These are phyloP conservation scores for Hydraecia micacea DNA, from an alignment of 2,888 invertebrate species.

Conservation along the genomic window DNA sequence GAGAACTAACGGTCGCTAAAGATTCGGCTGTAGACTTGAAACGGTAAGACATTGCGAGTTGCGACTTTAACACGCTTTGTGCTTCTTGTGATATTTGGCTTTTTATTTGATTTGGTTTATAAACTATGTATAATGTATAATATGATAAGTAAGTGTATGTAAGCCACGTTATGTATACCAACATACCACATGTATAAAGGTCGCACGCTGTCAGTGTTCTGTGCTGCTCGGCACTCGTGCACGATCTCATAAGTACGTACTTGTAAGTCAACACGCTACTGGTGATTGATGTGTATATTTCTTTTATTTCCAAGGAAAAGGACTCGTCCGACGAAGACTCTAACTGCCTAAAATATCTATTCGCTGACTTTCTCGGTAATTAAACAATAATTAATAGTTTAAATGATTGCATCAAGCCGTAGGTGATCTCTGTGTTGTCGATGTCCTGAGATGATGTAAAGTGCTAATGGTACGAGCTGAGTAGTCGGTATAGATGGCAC, in stretches of 20 bases:
- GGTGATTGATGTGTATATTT: slow-evolving; percentile 81
- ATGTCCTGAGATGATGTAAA: slow-evolving; percentile 79
- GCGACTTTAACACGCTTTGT: slow-evolving; percentile 78
- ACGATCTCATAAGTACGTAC: slow-evolving; percentile 51
- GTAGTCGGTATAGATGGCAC: slow-evolving; percentile 76
- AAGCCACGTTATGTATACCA: slow-evolving; percentile 57
- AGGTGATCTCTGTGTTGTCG: slow-evolving; percentile 87
- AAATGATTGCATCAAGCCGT: slow-evolving; percentile 76
- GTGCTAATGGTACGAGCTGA: slow-evolving; percentile 74
- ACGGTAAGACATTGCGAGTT: slow-evolving; percentile 62
- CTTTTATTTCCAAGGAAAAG: slow-evolving; percentile 86
- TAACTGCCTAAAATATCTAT: slow-evolving; percentile 93
- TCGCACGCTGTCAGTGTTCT: slow-evolving; percentile 67
- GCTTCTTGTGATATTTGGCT: slow-evolving; percentile 89
- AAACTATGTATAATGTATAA: slow-evolving; percentile 68
- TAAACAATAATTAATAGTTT: slow-evolving; percentile 65
- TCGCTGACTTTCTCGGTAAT: slow-evolving; percentile 92
- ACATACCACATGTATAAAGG: slow-evolving; percentile 70
- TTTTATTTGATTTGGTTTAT: slow-evolving; percentile 83
- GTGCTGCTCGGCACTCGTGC: slow-evolving; percentile 39
- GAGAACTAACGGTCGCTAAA: slow-evolving; percentile 50
- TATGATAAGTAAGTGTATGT: slow-evolving; percentile 63
- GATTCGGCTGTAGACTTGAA: slow-evolving; percentile 36
- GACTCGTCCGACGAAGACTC: slow-evolving; percentile 89
- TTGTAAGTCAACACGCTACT: slow-evolving; percentile 50